These are phyloP conservation scores for Hemichromis elongatus DNA, from an alignment of 2,113 vertebrate species.

Conservation along the genomic window DNA sequence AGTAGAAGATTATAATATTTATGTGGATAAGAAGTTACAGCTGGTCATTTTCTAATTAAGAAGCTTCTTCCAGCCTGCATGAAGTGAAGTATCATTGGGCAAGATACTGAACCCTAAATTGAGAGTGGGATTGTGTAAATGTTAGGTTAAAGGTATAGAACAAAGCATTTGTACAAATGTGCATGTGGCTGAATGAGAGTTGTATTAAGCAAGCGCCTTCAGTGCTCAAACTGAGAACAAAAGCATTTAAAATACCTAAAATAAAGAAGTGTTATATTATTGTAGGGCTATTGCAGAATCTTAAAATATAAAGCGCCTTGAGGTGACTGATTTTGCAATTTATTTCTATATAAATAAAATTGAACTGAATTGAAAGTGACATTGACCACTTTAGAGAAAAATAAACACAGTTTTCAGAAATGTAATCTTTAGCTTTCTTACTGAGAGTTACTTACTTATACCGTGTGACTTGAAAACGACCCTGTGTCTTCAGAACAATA, in stretches of 20 bases:
- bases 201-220: not conserved
- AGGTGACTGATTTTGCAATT: not conserved
- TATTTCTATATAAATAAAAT: not conserved
- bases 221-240: not conserved
- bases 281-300: no score
- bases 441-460: not conserved
- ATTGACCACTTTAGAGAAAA: not conserved
- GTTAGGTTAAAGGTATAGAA: not conserved
- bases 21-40: not conserved
- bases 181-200: not conserved
- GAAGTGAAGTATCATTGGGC: accelerated
- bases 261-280: not conserved
- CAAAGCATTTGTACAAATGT: not conserved
- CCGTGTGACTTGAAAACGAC: not conserved
- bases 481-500: not conserved
- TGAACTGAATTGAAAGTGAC: not conserved
- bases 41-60: not conserved
- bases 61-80: not conserved
- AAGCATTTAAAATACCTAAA: not conserved
- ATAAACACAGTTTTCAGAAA: not conserved
- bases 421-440: not conserved
- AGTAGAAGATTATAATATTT: not conserved
- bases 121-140: not conserved
- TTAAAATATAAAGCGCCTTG: not conserved
- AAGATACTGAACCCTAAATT: not conserved